phyloP scores from a whole-genome alignment of 2,797 vertebrate genomes.

The Tapera naevia region DNA sequence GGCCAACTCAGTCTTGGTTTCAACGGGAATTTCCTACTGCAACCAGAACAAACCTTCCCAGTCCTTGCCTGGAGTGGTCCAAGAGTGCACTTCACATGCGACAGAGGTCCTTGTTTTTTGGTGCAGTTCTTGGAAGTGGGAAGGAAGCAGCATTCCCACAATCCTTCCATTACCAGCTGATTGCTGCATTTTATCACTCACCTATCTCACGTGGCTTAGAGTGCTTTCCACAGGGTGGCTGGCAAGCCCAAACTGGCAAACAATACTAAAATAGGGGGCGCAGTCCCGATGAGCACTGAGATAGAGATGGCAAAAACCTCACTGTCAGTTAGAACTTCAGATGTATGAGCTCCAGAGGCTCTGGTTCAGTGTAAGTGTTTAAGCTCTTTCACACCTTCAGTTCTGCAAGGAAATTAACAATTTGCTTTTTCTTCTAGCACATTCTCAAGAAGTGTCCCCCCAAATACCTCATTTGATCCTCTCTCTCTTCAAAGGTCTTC shows the following conservation, averaged over 20 bases:
- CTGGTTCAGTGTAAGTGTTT: background rate
- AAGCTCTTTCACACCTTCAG: background rate
- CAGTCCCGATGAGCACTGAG: background rate
- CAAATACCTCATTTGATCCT: background rate
- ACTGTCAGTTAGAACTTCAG: background rate
- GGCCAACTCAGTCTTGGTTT: slow-evolving; percentile 16
- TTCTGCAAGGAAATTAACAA: background rate
- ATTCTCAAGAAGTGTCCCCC: background rate
- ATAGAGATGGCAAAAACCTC: background rate
- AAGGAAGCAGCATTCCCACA: background rate
- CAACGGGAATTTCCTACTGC: slow-evolving; percentile 44
- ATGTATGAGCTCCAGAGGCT: accelerated
- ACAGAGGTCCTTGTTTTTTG: background rate
- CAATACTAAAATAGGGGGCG: accelerated
- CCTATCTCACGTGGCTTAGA: background rate
- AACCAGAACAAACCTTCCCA: background rate
- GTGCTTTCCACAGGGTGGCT: background rate
- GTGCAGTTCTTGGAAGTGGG: background rate
- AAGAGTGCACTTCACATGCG: background rate
- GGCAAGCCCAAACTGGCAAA: background rate
- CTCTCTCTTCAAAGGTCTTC: background rate
- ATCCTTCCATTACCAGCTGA: background rate
- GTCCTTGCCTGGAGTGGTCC: background rate
- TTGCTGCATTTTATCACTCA: background rate
- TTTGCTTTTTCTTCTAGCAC: background rate